phyloP scores from a whole-genome alignment of 2,888 invertebrate genomes.

The Pinctada fucata region DNA sequence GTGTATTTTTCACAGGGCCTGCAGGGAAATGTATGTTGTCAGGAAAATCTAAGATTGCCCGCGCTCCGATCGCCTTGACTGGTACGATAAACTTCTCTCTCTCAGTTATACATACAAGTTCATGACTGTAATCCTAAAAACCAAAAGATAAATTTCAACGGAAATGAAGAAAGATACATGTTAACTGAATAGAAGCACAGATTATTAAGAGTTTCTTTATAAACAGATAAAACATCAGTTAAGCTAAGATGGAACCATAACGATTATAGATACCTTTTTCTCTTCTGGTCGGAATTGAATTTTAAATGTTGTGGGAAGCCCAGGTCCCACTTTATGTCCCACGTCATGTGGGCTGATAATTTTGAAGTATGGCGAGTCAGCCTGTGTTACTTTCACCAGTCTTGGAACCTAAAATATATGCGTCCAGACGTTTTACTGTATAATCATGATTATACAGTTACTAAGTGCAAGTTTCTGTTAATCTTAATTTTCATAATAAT shows the following conservation, averaged over 20 bases:
- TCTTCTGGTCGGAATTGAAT: conserved; percentile 82
- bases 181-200: too few relatives aligned
- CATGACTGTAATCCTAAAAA: conserved; percentile 76
- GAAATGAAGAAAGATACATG: too few relatives aligned
- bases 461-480: too few relatives aligned
- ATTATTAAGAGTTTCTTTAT: too few relatives aligned
- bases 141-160: background rate
- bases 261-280: conserved; percentile 66
- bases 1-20: conserved; percentile 80
- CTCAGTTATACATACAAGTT: conserved; percentile 76
- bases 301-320: conserved; percentile 82
- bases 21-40: conserved; percentile 80
- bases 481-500: too few relatives aligned
- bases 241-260: too few relatives aligned
- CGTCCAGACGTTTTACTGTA: too few relatives aligned
- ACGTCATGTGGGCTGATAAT: conserved; percentile 75
- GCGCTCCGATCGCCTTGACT: conserved; percentile 79
- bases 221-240: too few relatives aligned
- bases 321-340: conserved; percentile 83
- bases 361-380: conserved; percentile 77
- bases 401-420: conserved; percentile 72
- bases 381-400: conserved; percentile 75
- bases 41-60: conserved; percentile 81
- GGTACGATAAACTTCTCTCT: conserved; percentile 77
- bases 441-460: too few relatives aligned